phyloP scores from a whole-genome alignment of 2,888 invertebrate genomes.

The Pycnomerus fuliginosus region DNA sequence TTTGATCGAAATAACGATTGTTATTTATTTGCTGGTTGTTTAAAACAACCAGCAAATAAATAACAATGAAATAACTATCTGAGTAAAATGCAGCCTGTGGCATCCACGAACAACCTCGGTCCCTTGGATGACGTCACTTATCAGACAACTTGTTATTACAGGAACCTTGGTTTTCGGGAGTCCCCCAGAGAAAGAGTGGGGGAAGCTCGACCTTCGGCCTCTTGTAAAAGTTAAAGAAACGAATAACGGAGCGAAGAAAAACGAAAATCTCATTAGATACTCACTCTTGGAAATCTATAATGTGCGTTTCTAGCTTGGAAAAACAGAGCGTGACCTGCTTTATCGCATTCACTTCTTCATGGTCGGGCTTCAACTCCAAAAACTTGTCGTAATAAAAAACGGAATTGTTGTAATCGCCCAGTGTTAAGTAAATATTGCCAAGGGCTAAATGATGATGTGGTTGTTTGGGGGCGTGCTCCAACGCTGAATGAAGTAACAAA shows the following conservation, averaged over 20 bases:
- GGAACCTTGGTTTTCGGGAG: too few relatives aligned
- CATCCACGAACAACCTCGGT: too few relatives aligned
- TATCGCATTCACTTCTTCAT: slow-evolving; percentile 62
- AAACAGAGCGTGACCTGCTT: slow-evolving; percentile 70
- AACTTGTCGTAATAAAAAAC: slow-evolving; percentile 67
- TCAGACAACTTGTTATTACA: too few relatives aligned
- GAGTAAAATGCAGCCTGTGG: too few relatives aligned
- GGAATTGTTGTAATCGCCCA: slow-evolving; percentile 71
- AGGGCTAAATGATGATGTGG: slow-evolving; percentile 66
- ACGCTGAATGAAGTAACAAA: slow-evolving; percentile 68
- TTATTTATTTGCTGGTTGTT: too few relatives aligned
- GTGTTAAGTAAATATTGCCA: slow-evolving; percentile 71
- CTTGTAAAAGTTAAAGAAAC: too few relatives aligned
- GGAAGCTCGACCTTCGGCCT: too few relatives aligned
- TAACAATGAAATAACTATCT: too few relatives aligned
- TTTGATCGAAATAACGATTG: too few relatives aligned
- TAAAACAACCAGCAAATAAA: too few relatives aligned
- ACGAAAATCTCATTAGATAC: slow-evolving; percentile 36
- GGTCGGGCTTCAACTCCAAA: slow-evolving; percentile 62
- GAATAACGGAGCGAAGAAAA: not conserved
- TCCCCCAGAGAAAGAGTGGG: too few relatives aligned
- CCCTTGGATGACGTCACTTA: too few relatives aligned
- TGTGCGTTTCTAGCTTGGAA: slow-evolving; percentile 55
- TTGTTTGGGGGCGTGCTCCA: slow-evolving; percentile 67
- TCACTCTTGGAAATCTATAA: slow-evolving; percentile 67